Conservation (phyloP, 2,888 invertebrate species). For the Deilephila elpenor region DNA sequence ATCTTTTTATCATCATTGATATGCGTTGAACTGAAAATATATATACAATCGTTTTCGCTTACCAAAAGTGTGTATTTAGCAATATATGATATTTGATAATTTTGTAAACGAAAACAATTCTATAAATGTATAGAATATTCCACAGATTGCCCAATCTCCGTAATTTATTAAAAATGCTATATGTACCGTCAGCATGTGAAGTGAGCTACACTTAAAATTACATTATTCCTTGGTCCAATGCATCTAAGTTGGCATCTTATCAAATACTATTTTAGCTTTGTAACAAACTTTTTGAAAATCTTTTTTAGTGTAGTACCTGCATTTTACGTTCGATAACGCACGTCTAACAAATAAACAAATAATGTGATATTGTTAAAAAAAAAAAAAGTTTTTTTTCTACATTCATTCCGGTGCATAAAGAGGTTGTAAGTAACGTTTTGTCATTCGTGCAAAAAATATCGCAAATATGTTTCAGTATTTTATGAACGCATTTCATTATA, state of each 20-base stretch:
- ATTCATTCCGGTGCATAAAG: no score
- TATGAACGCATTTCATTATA: not conserved
- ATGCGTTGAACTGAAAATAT: not conserved
- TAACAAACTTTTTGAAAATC: conserved; percentile 50
- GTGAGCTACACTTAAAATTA: conserved; percentile 77
- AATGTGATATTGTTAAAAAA: no score
- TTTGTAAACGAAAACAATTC: not conserved
- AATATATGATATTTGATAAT: not conserved
- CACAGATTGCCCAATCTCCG: conserved; percentile 27
- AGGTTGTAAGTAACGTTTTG: no score
- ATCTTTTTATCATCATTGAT: not conserved
- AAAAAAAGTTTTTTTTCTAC: no score
- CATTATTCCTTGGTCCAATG: conserved; percentile 80
- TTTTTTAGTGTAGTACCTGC: conserved; percentile 48
- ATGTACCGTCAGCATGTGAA: conserved; percentile 73
- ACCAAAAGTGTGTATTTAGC: conserved; percentile 1
- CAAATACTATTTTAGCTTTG: conserved; percentile 62
- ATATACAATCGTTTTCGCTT: not conserved
- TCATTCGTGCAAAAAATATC: no score
- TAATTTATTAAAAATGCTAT: conserved; percentile 60
- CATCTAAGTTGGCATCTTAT: conserved; percentile 81
- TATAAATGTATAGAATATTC: not conserved
- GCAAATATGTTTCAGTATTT: not conserved
- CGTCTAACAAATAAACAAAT: conserved; percentile 45
- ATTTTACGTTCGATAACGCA: conserved; percentile 63